These are phyloP conservation scores for Columba guinea DNA, from an alignment of 2,797 vertebrate species.

Conservation along the genomic window DNA sequence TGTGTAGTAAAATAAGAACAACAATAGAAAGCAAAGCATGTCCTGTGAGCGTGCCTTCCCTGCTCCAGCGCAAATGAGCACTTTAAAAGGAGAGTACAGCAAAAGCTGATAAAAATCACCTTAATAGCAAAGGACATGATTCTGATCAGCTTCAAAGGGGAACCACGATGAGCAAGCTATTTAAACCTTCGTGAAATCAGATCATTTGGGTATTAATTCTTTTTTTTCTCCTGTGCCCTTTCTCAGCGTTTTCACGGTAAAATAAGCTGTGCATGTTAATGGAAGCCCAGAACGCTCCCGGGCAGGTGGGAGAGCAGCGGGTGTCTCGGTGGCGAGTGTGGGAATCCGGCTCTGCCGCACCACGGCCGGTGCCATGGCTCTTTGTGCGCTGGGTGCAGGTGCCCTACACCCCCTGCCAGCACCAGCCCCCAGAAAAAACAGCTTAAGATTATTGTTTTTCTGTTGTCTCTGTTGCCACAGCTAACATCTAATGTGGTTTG, in stretches of 20 bases:
- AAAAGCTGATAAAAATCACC: slow-evolving; percentile 60
- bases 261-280: slow-evolving; percentile 7
- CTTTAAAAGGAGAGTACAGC: slow-evolving; percentile 22
- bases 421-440: too few relatives aligned
- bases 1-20: slow-evolving; percentile 51
- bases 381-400: background rate
- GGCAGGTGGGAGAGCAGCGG: fast-evolving
- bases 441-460: background rate
- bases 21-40: slow-evolving; percentile 30
- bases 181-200: slow-evolving; percentile 5
- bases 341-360: background rate
- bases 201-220: background rate
- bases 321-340: background rate
- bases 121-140: slow-evolving; percentile 38
- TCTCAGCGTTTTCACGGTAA: background rate
- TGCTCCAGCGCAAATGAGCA: background rate
- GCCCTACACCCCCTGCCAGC: fast-evolving
- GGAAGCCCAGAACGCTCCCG: fast-evolving
- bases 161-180: background rate
- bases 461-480: background rate
- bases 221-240: background rate
- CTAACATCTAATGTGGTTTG: background rate
- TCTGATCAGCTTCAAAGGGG: slow-evolving; percentile 50
- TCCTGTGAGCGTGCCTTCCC: slow-evolving; percentile 27
- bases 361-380: background rate